Conservation (phyloP, 2,113 vertebrate species). For the Anhinga rufa region DNA sequence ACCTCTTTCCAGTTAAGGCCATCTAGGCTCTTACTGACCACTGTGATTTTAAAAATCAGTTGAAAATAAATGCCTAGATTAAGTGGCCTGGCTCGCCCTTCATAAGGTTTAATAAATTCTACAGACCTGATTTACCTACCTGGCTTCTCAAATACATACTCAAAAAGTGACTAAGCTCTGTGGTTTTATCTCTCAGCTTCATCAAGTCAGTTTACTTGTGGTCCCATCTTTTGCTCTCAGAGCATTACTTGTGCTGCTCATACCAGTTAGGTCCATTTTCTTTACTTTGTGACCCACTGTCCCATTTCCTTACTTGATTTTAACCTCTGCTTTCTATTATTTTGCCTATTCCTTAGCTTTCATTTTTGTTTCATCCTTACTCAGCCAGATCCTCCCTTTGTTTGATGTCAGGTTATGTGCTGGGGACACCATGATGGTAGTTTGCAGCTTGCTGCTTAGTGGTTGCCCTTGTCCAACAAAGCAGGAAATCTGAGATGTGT, state of each 20-base stretch:
- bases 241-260: background rate
- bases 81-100: background rate
- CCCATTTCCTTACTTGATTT: fast-evolving
- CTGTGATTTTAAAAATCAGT: background rate
- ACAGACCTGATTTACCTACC: background rate
- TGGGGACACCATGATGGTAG: background rate
- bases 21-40: background rate
- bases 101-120: background rate
- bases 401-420: background rate
- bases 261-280: background rate
- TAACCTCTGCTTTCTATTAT: background rate
- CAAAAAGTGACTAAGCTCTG: background rate
- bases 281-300: background rate
- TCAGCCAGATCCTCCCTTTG: background rate
- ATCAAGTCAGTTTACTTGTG: background rate
- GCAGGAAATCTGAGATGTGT: background rate
- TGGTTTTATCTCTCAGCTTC: background rate
- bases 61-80: background rate
- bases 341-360: background rate
- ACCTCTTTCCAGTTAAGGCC: background rate
- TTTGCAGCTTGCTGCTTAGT: background rate
- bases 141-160: background rate
- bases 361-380: background rate
- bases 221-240: background rate
- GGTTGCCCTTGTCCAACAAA: background rate